These are phyloP conservation scores for Ennomos quercinarius DNA, from an alignment of 2,888 invertebrate species.

Conservation along the genomic window DNA sequence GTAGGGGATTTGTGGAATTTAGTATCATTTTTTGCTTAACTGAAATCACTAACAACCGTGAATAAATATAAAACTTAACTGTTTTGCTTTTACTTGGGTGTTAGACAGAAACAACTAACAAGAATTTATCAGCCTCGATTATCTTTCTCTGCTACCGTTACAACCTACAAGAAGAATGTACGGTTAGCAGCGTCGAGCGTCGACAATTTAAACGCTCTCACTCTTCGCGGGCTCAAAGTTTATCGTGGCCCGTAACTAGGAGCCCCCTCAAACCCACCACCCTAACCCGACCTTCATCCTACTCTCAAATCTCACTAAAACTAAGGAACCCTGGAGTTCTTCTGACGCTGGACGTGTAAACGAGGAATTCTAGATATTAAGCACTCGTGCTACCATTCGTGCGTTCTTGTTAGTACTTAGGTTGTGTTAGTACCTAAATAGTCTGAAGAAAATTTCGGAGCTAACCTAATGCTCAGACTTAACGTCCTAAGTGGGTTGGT, in stretches of 20 bases:
- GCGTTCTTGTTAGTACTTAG: constrained; percentile 72
- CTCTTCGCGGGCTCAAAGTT: constrained; percentile 79
- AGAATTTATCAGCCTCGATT: neutral
- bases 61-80: no score
- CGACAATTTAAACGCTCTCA: constrained; percentile 82
- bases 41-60: no score
- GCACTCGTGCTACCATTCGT: constrained; percentile 67
- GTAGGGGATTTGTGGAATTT: no score
- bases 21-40: no score
- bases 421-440: constrained; percentile 54
- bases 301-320: constrained; percentile 38
- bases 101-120: no score
- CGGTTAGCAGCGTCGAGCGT: constrained; percentile 73
- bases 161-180: constrained; percentile 69
- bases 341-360: constrained; percentile 51
- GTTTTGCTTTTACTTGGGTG: no score
- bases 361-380: constrained; percentile 80
- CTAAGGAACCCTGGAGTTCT: constrained; percentile 43
- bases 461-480: constrained; percentile 48
- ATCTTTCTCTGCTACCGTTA: constrained; percentile 53
- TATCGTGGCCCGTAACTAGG: constrained; percentile 79
- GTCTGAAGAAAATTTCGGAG: constrained; percentile 69
- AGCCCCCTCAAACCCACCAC: constrained; percentile 65
- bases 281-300: constrained; percentile 49
- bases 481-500: constrained; percentile 42